Conservation (phyloP, 2,797 vertebrate species). For the Sebastes goodei region DNA sequence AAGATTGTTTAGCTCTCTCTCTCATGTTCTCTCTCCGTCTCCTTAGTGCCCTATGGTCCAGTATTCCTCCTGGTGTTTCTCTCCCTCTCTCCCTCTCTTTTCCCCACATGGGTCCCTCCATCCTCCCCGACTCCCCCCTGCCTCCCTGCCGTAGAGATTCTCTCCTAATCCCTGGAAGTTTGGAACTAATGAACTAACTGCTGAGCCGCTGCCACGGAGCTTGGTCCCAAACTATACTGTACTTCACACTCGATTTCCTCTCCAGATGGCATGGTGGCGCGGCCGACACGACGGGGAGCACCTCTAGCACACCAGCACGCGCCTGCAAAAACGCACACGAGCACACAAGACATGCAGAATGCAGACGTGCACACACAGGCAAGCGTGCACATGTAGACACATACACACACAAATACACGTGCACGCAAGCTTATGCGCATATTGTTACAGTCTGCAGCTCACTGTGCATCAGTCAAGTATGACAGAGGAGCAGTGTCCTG, state of each 20-base stretch:
- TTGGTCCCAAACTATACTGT: constrained; percentile 99
- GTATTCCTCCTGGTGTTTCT: constrained; percentile 69
- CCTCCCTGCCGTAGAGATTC: constrained; percentile 89
- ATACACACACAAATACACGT: constrained; percentile 11
- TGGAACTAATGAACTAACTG: constrained; percentile 99
- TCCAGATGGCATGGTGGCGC: constrained; percentile 98
- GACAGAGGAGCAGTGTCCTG: constrained; percentile 88
- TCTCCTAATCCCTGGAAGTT: constrained; percentile 96
- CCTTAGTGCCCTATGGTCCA: constrained; percentile 70
- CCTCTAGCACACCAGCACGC: constrained; percentile 82
- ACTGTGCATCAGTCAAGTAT: constrained; percentile 88
- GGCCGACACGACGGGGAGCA: constrained; percentile 90
- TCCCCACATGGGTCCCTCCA: constrained; percentile 75
- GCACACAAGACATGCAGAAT: constrained; percentile 34
- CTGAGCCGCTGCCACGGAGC: constrained; percentile 97
- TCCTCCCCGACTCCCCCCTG: constrained; percentile 86
- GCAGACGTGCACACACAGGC: constrained; percentile 40
- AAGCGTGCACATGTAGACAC: constrained; percentile 18
- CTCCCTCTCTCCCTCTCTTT: constrained; percentile 62
- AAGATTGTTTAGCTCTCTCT: constrained; percentile 82
- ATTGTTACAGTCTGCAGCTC: constrained; percentile 75
- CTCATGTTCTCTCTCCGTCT: constrained; percentile 69
- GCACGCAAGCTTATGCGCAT: constrained; percentile 5
- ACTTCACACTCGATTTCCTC: constrained; percentile 99
- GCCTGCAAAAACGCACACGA: constrained; percentile 52